A percentile compares a stretch with the other conserved stretches of the same genome.
Conservation (phyloP, 1,140 invertebrate genomes). For the Muscidifurax raptorellus region DNA sequence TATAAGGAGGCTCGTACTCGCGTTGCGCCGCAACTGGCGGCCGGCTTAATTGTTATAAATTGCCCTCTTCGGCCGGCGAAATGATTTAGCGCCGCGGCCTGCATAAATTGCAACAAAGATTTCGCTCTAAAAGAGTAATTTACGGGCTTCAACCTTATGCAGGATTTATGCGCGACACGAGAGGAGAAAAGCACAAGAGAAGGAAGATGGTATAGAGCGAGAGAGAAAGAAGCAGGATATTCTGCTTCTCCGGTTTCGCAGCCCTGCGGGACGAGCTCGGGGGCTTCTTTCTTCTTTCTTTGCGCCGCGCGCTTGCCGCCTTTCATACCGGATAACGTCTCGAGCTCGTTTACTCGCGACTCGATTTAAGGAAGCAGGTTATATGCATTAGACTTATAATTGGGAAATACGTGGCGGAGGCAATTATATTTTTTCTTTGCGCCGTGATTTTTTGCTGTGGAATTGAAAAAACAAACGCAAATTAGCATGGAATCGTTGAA, state of each 20-base stretch:
- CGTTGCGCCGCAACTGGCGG: constrained; percentile 42
- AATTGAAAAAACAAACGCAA: no score
- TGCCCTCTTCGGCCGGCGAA: constrained; percentile 69
- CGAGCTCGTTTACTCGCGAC: constrained; percentile 21
- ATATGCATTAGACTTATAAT: neutral
- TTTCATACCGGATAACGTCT: neutral
- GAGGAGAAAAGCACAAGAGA: neutral
- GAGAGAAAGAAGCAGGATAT: constrained; percentile 27
- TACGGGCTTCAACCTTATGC: constrained; percentile 64
- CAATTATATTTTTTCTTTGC: neutral
- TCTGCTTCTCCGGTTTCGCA: constrained; percentile 37
- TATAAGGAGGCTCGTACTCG: constrained; percentile 35
- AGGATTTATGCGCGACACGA: constrained; percentile 63
- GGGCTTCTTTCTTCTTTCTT: constrained; percentile 27
- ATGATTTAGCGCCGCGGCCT: constrained; percentile 71
- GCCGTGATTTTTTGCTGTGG: no score
- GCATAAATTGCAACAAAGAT: constrained; percentile 74
- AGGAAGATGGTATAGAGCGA: neutral
- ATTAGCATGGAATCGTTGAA: no score
- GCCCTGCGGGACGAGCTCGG: neutral
- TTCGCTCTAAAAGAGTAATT: constrained; percentile 73
- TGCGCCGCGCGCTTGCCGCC: neutral
- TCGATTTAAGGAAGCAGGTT: constrained; percentile 7
- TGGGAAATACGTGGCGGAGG: neutral
- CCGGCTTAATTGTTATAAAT: constrained; percentile 74